Evolutionary conservation across 2,888 invertebrate genomes (phyloP).

Genomic region (Alloplasta piceator): DNA sequence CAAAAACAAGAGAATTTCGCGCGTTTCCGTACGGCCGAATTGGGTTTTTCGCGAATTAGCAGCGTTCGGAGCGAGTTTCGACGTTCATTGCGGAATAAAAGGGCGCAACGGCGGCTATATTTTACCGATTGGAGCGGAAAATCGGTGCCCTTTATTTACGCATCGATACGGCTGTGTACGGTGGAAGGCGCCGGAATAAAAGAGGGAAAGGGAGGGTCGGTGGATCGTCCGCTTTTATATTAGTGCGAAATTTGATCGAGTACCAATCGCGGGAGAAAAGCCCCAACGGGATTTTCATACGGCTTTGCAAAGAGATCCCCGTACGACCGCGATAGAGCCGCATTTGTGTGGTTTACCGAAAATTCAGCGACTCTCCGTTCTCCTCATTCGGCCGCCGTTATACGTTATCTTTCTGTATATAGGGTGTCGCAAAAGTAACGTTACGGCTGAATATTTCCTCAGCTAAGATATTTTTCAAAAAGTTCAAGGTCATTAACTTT

Average conservation of each 20-base stretch:
- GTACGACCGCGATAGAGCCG: background rate
- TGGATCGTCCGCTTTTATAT: conserved; percentile 59
- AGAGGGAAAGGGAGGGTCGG: background rate
- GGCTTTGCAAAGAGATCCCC: conserved; percentile 29
- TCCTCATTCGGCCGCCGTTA: conserved; percentile 47
- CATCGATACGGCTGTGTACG: too few species aligned
- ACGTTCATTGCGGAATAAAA: background rate
- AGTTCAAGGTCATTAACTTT: too few species aligned
- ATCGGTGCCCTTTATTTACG: too few species aligned
- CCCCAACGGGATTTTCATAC: conserved; percentile 45
- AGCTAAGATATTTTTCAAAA: too few species aligned
- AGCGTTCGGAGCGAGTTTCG: conserved; percentile 9
- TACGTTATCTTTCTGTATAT: conserved; percentile 34
- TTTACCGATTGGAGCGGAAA: too few species aligned
- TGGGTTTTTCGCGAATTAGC: conserved; percentile 59
- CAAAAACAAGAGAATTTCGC: conserved; percentile 49
- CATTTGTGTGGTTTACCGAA: conserved; percentile 58
- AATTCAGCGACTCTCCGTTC: conserved; percentile 49
- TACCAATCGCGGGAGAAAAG: conserved; percentile 19
- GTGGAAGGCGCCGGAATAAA: background rate
- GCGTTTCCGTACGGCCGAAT: conserved; percentile 7
- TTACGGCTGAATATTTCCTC: too few species aligned
- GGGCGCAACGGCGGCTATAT: background rate
- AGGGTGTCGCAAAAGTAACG: too few species aligned
- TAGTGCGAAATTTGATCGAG: conserved; percentile 63